These are phyloP conservation scores for Blastomussa wellsi DNA, from an alignment of 92 coral and sea anemone genomes.

Conservation along the genomic window DNA sequence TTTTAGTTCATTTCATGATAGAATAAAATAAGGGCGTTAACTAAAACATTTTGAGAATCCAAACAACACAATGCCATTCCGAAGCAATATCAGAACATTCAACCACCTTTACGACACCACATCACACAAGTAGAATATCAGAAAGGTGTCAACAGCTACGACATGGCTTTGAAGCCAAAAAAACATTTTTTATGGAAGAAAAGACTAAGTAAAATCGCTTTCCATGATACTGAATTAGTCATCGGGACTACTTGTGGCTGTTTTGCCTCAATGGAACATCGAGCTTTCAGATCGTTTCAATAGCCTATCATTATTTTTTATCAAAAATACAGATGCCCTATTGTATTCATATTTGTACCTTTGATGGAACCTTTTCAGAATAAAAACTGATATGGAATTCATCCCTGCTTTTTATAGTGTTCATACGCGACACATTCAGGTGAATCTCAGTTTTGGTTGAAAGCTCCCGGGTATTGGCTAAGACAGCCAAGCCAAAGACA, in stretches of 20 bases:
- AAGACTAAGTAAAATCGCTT: background rate
- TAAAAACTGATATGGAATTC: background rate
- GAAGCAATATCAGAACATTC: slow-evolving; percentile 4
- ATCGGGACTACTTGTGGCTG: background rate
- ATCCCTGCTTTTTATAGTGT: background rate
- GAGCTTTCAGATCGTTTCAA: background rate
- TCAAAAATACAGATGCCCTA: background rate
- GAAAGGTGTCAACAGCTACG: background rate
- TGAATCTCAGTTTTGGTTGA: background rate
- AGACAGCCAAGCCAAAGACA: background rate
- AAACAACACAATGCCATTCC: background rate
- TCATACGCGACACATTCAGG: background rate
- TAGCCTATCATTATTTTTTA: slow-evolving; percentile 1
- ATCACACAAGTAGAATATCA: slow-evolving; percentile 21
- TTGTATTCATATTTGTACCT: background rate
- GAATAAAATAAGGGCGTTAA: slow-evolving; percentile 5
- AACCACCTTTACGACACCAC: slow-evolving; percentile 9
- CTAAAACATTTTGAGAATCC: slow-evolving; percentile 2
- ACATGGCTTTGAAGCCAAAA: background rate
- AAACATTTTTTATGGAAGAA: background rate
- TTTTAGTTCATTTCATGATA: slow-evolving; percentile 6
- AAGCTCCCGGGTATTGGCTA: background rate
- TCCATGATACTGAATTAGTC: slow-evolving; percentile 1
- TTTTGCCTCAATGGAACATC: background rate
- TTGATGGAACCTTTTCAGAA: slow-evolving; percentile 9